Conservation (phyloP, 2,888 invertebrate species). For the Troides helena region DNA sequence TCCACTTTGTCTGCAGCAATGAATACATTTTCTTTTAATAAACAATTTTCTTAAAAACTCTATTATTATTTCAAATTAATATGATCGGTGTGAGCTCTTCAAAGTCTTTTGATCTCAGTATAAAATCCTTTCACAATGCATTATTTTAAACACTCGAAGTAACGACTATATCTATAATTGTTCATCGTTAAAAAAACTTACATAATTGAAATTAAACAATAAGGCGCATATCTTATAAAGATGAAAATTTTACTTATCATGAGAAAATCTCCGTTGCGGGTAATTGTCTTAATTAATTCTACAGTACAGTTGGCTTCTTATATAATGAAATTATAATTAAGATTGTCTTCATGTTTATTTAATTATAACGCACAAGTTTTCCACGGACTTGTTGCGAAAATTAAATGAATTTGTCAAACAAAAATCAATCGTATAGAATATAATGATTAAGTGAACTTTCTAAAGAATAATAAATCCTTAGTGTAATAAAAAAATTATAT, state of each 20-base stretch:
- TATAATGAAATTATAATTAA: conserved; percentile 3
- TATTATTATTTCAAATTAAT: no score
- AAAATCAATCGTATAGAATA: background rate
- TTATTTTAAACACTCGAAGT: no score
- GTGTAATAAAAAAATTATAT: background rate
- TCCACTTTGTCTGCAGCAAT: no score
- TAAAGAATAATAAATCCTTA: background rate
- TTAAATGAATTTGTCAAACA: background rate
- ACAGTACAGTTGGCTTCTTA: background rate
- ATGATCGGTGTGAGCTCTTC: no score
- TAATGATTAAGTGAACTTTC: background rate
- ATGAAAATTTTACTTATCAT: background rate
- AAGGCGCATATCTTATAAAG: background rate
- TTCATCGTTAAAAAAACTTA: no score
- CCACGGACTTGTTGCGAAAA: background rate
- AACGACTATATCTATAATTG: no score
- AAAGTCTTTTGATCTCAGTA: no score
- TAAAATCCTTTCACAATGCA: no score
- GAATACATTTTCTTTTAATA: no score
- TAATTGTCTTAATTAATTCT: conserved; percentile 1
- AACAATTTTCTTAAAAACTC: no score
- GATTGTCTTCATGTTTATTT: conserved; percentile 11
- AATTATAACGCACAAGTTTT: background rate
- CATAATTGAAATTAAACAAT: no score
- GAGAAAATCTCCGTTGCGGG: background rate